Conservation (phyloP, 2,888 invertebrate genomes). For the Marasmarcha lunaedactyla region DNA sequence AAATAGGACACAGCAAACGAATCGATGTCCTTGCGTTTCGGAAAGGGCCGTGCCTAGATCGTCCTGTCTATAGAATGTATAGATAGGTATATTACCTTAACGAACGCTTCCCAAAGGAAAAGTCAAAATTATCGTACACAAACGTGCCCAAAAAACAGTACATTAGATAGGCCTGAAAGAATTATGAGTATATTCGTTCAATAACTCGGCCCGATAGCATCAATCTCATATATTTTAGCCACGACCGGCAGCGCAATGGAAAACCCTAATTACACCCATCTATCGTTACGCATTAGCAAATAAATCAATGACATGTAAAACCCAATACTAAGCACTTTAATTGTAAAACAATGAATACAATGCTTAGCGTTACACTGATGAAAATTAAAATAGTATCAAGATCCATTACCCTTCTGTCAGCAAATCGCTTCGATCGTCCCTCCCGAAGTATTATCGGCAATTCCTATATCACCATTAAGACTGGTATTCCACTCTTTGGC, state of each 20-base stretch:
- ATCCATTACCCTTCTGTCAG: constrained; percentile 64
- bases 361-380: no score
- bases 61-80: constrained; percentile 21
- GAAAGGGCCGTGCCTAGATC: constrained; percentile 48
- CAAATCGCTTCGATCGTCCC: constrained; percentile 55
- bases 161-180: background rate
- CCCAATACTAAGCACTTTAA: no score
- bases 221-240: constrained; percentile 4
- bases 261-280: constrained; percentile 6
- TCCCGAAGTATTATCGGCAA: constrained; percentile 51
- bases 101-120: no score
- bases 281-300: no score
- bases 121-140: no score
- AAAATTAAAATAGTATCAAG: no score
- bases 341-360: no score
- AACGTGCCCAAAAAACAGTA: no score
- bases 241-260: constrained; percentile 3
- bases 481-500: constrained; percentile 66
- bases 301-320: no score
- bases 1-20: background rate
- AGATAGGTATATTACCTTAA: constrained; percentile 10
- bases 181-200: constrained; percentile 4
- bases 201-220: background rate
- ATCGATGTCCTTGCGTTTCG: constrained; percentile 49
- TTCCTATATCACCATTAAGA: constrained; percentile 64